Base-by-base conservation (phyloP, 2,797 vertebrate species). In the Alca torda region DNA sequence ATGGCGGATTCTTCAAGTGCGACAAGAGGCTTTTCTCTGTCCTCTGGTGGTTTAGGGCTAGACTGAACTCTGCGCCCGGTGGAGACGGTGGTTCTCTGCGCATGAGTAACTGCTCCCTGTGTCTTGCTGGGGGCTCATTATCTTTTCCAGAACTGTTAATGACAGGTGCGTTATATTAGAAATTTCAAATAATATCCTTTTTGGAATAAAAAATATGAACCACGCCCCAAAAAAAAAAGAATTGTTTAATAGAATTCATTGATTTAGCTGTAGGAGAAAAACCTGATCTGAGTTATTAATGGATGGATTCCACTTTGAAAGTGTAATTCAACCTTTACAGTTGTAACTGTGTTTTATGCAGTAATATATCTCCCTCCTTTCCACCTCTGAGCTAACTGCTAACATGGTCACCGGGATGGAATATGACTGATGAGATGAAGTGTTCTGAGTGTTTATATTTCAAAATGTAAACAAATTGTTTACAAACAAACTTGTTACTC, bases 381-480 rank as follows among this genome's bases (percentile, higher is more conserved):
- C 8, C 48, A 30, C n/a, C 37, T 57, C 72, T 64, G 43, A 94
- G 43, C 39, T 87, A 76, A 54, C 41, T 76, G 59, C 25, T 88
- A 76, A 41, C 46, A 15, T 53, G 20, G 26, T 73, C 76, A 69
- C 16, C 7, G 4, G 33, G 39, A 72, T 70, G 30, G n/a, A 86
- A 68, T 91, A 45, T 41, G 13, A 79, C 51, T 69, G 70, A 84
- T 31, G 14, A 70, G 30, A 46, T 78, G 1, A 76, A 91, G 35
- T 53, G 18, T 19, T 84, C 48, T 79, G 73, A 84, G 51, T 74
- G 17, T 51, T 94, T 73, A 16, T 24, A 43, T 89, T 79, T 84
- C 69, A 84, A 95, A 76, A 61, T 17, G 5, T 74, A 89, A 91
- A 77, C 25, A 90, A 91, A 89, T 73, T 87, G n/a, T n/a, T n/a